phyloP scores from a whole-genome alignment of 2,888 invertebrate species.

The Eupithecia insigniata region DNA sequence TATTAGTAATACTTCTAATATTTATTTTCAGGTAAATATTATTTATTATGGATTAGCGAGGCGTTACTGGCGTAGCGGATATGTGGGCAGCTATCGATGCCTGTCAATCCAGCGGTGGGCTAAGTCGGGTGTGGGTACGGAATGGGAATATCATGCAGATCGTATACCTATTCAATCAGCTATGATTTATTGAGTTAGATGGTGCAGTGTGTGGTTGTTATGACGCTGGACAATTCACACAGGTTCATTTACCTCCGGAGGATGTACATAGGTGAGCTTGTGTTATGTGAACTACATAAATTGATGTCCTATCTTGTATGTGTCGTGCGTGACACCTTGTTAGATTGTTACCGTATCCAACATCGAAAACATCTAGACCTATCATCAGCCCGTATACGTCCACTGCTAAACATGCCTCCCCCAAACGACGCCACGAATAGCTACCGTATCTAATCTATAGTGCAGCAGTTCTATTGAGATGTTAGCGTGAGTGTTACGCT shows the following conservation, averaged over 20 bases:
- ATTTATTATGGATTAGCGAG: not conserved
- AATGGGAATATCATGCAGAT: not conserved
- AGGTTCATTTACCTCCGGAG: not conserved
- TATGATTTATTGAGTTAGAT: not conserved
- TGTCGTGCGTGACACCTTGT: no score
- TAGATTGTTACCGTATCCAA: no score
- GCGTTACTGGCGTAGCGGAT: not conserved
- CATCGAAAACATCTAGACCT: no score
- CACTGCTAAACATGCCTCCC: no score
- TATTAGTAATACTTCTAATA: not conserved
- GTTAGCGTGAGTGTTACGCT: not conserved
- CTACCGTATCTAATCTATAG: no score
- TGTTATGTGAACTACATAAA: no score
- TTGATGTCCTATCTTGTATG: no score
- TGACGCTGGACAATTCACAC: not conserved
- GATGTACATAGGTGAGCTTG: no score
- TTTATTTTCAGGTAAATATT: conserved; percentile 1
- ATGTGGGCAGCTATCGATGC: not conserved
- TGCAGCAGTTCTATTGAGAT: not conserved
- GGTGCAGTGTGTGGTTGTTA: not conserved
- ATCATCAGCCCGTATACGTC: no score
- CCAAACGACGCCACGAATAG: no score
- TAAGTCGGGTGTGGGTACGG: not conserved
- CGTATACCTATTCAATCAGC: not conserved
- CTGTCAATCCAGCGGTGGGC: not conserved